Conservation (phyloP, 2,888 invertebrate species). For the Drosophila limbata region DNA sequence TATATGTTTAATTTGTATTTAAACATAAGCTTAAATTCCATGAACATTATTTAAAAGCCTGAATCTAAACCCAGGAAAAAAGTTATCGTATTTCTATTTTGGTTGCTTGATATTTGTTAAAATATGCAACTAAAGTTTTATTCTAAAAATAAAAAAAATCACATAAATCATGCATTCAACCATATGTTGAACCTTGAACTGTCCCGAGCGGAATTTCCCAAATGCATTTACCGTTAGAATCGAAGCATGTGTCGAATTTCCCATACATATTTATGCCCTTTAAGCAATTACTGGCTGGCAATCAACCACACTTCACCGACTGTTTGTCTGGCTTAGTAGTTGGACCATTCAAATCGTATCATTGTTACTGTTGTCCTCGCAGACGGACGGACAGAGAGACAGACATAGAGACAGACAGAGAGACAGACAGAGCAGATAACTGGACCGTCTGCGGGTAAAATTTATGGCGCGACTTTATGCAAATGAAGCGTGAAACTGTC, state of each 20-base stretch:
- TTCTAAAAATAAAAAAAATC: not conserved
- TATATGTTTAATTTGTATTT: not conserved
- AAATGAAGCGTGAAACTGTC: conserved; percentile 64
- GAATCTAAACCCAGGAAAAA: no score
- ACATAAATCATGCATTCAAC: conserved; percentile 15
- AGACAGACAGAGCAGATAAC: conserved; percentile 4
- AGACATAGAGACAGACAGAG: not conserved
- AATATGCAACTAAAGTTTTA: not conserved
- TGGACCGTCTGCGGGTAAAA: conserved; percentile 33
- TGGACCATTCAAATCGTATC: conserved; percentile 37
- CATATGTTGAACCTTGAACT: conserved; percentile 12
- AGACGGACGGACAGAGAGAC: not conserved
- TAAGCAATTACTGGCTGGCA: conserved; percentile 21
- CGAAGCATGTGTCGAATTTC: conserved; percentile 19
- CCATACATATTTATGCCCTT: conserved; percentile 9
- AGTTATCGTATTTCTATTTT: no score
- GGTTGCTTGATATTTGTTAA: not conserved
- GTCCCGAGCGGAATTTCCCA: not conserved
- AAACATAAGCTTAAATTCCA: not conserved
- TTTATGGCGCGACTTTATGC: conserved; percentile 65
- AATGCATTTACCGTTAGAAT: conserved; percentile 8
- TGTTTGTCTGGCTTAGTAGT: conserved; percentile 14
- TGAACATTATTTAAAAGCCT: not conserved
- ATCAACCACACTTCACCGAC: conserved; percentile 17
- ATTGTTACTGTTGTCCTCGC: conserved; percentile 11